Base-by-base conservation (phyloP, 1,140 invertebrate genomes). In the Cyclina sinensis region DNA sequence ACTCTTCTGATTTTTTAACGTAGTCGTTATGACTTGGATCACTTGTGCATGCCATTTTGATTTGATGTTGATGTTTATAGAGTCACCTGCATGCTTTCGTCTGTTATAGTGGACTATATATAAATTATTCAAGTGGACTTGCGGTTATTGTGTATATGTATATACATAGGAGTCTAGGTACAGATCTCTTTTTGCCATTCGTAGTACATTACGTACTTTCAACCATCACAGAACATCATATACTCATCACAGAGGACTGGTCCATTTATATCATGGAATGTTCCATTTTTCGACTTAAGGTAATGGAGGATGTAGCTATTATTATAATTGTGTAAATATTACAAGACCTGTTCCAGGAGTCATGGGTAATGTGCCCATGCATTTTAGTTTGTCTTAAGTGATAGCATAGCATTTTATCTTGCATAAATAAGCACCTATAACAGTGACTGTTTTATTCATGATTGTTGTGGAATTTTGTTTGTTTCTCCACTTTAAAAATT, bases 401-500 rank as follows among this genome's bases (percentile, higher is more conserved):
- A 54, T 46, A 87, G 59, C 70, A 39, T 87, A 87, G 85, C 76
- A 79, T 87, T 86, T 86, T 86, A 78, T 62, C 84, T 81, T 86
- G 74, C 74, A 86, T 87, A 79, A 78, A 51, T 79, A 57, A 78
- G 59, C 74, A 68, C 68, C 30, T 79, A 57, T 21, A 39, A 82
- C 65, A 30, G 68, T 82, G 57, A 80, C 54, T 80, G 79, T 88
- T 88, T 88, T 54, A 82, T 88, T 82, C 79, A 74, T 88, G 57
- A 82, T 82, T 88, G 86, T 88, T 88, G 86, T 88, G 86, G 80
- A 78, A 78, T 68, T 70, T 88, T 37, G 46, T 82, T 83, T 76
- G 14, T 76, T 76, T 83, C 79, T 83, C 68, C 48, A 82, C 68
- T 88, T 88, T 76, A 73, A 82, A n/a, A 82, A 70, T 76, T 57